Percentiles rank a stretch among this genome's conserved stretches.
Evolutionary conservation across 1,140 invertebrate genomes (phyloP).

Genomic region (Saccostrea glomerata): DNA sequence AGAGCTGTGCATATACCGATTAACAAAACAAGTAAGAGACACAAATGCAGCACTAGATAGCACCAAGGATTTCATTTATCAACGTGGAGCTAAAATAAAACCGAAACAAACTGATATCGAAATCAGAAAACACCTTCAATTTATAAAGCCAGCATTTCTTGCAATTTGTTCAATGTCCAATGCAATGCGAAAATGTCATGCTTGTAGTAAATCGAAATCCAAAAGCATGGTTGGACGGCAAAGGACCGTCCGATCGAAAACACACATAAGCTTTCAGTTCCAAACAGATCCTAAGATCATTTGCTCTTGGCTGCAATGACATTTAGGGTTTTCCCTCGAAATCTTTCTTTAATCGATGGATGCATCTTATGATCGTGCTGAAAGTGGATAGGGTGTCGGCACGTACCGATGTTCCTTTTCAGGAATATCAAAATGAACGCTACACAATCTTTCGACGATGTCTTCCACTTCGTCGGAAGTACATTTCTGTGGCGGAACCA

Average conservation of each 20-base stretch:
- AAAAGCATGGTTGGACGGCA: background rate
- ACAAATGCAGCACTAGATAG: background rate
- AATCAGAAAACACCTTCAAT: background rate
- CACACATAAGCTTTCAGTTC: background rate
- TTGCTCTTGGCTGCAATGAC: background rate
- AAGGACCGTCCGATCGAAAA: background rate
- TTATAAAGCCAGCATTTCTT: background rate
- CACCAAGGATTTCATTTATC: background rate
- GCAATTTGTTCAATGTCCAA: background rate
- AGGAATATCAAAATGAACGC: conserved; percentile 32
- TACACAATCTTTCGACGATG: conserved; percentile 52
- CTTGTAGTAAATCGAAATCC: background rate
- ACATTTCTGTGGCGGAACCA: conserved; percentile 49
- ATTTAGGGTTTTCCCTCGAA: background rate
- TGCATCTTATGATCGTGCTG: background rate
- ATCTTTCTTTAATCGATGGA: background rate
- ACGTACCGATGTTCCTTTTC: background rate
- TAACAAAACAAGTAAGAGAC: background rate
- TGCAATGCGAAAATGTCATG: background rate
- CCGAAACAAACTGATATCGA: background rate
- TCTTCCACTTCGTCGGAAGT: conserved; percentile 55
- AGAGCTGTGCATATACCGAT: background rate
- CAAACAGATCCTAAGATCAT: background rate
- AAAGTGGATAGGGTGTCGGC: conserved; percentile 10
- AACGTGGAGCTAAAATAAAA: background rate